A percentile compares a stretch with the other conserved stretches of the same genome.
These are phyloP conservation scores for Drosophila colorata DNA, from an alignment of 2,888 invertebrate genomes.

Conservation along the genomic window DNA sequence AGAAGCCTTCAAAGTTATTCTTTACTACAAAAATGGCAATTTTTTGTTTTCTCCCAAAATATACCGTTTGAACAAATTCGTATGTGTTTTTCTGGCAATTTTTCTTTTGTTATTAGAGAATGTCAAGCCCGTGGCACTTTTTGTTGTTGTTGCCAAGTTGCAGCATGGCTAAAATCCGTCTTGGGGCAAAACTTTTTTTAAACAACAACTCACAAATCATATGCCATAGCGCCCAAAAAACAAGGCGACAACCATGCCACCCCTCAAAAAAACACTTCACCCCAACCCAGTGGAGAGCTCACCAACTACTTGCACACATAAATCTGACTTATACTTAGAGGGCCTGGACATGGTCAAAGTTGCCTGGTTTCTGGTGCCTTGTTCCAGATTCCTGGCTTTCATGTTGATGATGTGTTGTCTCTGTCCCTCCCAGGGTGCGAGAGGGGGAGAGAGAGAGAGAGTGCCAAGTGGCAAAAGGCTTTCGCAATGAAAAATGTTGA, in stretches of 20 bases:
- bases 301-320: constrained; percentile 73
- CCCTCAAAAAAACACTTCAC: background rate
- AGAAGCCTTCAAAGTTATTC: too few relatives aligned
- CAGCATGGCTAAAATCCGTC: constrained; percentile 47
- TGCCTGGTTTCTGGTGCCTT: constrained; percentile 1
- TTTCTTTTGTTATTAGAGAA: constrained; percentile 51
- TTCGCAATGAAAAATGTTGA: constrained; percentile 74
- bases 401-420: constrained; percentile 47
- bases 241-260: constrained; percentile 30
- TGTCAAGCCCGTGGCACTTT: constrained; percentile 54
- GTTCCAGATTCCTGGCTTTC: constrained; percentile 11
- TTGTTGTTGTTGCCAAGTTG: constrained; percentile 43
- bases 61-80: constrained; percentile 20
- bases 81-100: constrained; percentile 37
- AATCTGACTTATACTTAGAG: constrained; percentile 70
- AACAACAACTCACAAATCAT: constrained; percentile 70
- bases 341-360: constrained; percentile 48
- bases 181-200: constrained; percentile 55
- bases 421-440: background rate
- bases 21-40: too few relatives aligned
- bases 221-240: constrained; percentile 39
- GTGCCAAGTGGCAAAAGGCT: constrained; percentile 51
- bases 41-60: background rate
- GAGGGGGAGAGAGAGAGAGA: constrained; percentile 13
- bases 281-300: background rate